These are phyloP conservation scores for Haliclystus octoradiatus DNA, from an alignment of 30 jellyfish, hydroid and myxozoan genomes.

Conservation along the genomic window DNA sequence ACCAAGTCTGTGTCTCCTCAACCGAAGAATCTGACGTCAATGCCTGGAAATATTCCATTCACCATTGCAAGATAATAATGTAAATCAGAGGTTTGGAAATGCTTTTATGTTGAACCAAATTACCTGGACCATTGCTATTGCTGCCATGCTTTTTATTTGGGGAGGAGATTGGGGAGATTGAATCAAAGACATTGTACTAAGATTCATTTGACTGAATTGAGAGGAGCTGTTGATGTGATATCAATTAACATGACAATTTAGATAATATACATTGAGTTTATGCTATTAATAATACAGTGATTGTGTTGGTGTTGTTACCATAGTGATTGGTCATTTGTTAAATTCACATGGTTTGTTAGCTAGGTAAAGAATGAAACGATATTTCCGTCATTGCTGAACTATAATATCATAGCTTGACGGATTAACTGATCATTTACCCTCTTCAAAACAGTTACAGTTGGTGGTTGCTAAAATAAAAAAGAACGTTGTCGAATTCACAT, in stretches of 20 bases:
- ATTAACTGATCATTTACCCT: no score
- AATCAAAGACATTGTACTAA: not conserved
- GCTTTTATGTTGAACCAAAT: not conserved
- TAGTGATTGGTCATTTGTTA: no score
- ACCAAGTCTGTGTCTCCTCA: conserved; percentile 92
- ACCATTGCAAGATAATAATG: not conserved
- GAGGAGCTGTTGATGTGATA: not conserved
- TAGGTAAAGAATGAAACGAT: no score
- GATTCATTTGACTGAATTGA: conserved; percentile 1
- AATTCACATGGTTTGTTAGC: no score
- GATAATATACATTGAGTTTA: not conserved
- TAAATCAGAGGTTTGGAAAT: no score
- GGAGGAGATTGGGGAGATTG: not conserved
- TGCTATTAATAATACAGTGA: not conserved
- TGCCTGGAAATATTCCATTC: conserved; percentile 17
- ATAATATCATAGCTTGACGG: no score
- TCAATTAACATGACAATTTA: not conserved
- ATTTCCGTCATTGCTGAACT: no score
- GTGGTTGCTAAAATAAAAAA: conserved; percentile 14
- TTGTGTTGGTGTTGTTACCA: no score
- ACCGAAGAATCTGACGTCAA: conserved; percentile 59
- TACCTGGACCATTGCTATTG: not conserved
- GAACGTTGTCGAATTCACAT: no score
- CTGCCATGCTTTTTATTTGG: not conserved
- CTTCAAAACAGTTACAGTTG: conserved; percentile 62